Percentiles rank a stretch among this genome's conserved stretches.
phyloP scores from a whole-genome alignment of 2,888 invertebrate genomes.

The Meandrusa payeni region DNA sequence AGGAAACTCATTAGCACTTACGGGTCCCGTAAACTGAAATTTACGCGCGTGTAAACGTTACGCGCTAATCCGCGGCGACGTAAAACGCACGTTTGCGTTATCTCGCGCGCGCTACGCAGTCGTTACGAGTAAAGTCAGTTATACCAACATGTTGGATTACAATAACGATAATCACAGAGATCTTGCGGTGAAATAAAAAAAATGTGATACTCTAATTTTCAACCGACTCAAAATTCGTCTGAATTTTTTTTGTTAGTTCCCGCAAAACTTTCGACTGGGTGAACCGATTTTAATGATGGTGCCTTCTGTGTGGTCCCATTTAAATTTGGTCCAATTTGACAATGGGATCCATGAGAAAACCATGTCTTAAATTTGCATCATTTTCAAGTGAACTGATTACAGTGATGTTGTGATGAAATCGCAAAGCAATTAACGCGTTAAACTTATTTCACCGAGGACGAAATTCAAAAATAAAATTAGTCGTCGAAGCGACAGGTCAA shows the following conservation, averaged over 20 bases:
- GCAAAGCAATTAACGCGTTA: conserved; percentile 32
- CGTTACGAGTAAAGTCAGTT: conserved; percentile 28
- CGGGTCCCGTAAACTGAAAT: conserved; percentile 34
- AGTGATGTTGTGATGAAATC: no score
- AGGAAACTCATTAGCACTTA: conserved; percentile 39
- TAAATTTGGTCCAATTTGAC: no score
- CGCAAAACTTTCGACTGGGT: no score
- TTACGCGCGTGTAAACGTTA: conserved; percentile 31
- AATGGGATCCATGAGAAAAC: no score
- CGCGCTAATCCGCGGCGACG: conserved; percentile 32
- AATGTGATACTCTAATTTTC: no score
- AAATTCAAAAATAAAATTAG: conserved; percentile 35
- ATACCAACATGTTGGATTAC: conserved; percentile 17
- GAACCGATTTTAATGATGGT: no score
- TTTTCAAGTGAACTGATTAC: no score
- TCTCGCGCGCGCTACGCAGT: conserved; percentile 29
- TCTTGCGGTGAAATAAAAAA: no score
- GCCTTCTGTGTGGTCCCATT: no score
- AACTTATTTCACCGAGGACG: conserved; percentile 27
- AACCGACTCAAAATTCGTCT: no score
- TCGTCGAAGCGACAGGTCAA: conserved; percentile 46
- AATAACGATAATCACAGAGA: conserved; percentile 2
- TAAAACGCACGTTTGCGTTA: conserved; percentile 33
- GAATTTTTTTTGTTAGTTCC: no score
- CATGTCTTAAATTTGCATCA: no score